These are phyloP conservation scores for Akabosia matsudoensis DNA, from an alignment of 1,140 invertebrate genomes.

Conservation along the genomic window DNA sequence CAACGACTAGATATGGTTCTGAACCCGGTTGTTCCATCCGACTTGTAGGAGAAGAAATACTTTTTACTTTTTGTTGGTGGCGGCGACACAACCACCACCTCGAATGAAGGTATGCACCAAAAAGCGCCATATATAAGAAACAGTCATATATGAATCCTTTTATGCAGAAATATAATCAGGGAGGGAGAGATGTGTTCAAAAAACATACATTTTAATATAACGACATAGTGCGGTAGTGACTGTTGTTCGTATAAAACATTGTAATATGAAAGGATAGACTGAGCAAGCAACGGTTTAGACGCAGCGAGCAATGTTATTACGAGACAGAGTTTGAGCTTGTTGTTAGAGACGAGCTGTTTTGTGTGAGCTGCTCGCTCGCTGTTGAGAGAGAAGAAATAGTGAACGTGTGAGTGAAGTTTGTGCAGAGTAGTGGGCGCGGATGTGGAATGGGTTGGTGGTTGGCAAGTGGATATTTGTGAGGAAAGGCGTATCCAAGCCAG, in stretches of 20 bases:
- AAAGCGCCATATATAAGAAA: neutral
- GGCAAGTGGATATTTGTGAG: conserved; percentile 24
- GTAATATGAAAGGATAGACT: neutral
- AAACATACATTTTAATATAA: neutral
- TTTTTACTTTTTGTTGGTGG: neutral
- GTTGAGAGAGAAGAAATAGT: conserved; percentile 20
- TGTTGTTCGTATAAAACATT: neutral
- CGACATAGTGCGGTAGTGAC: neutral
- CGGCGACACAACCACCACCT: neutral
- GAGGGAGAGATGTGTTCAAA: neutral
- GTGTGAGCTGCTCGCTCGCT: neutral
- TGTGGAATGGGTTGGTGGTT: conserved; percentile 24
- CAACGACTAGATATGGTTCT: neutral
- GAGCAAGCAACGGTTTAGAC: neutral
- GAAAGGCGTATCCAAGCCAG: conserved; percentile 6
- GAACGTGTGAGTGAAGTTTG: conserved; percentile 17
- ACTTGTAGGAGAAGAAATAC: neutral
- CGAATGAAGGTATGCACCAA: too few species aligned
- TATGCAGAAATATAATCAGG: neutral
- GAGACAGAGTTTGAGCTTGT: neutral
- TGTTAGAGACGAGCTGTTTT: neutral
- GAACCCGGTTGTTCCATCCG: too few species aligned
- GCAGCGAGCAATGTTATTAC: neutral
- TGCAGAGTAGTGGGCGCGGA: conserved; percentile 13
- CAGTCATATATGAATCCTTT: neutral